Percentiles rank a stretch among this genome's conserved stretches.
phyloP scores from a whole-genome alignment of 2,113 vertebrate species.

The Psettodes erumei region DNA sequence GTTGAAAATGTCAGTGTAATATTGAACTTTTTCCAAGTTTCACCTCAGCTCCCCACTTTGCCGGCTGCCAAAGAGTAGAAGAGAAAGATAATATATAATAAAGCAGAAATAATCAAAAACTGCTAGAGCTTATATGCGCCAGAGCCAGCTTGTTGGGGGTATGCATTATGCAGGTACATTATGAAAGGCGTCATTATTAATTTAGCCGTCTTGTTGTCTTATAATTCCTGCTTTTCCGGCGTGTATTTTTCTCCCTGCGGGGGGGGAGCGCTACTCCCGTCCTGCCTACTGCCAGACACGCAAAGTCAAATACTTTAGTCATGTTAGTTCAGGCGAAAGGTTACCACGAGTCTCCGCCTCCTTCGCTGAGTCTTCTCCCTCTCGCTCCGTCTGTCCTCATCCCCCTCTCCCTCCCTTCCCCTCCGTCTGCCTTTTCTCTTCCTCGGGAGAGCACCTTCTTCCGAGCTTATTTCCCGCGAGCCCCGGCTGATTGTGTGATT shows the following conservation, averaged over 20 bases:
- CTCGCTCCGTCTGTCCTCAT: conserved; percentile 17
- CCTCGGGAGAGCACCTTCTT: conserved; percentile 64
- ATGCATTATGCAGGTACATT: conserved; percentile 11
- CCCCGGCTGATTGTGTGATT: conserved; percentile 68
- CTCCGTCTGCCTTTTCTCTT: conserved; percentile 29
- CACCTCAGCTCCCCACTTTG: too few relatives aligned
- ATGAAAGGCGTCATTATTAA: conserved; percentile 19
- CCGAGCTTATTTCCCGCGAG: conserved; percentile 73
- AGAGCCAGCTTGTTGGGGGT: background rate
- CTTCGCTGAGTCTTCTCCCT: conserved; percentile 31
- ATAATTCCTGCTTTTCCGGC: conserved; percentile 20
- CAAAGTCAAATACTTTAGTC: conserved; percentile 39
- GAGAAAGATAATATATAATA: background rate
- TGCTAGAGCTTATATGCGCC: background rate
- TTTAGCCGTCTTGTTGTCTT: background rate
- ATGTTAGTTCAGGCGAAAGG: conserved; percentile 29
- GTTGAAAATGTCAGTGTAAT: background rate
- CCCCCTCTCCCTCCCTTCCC: background rate
- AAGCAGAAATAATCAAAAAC: background rate
- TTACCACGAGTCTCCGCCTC: conserved; percentile 49
- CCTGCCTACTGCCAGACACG: conserved; percentile 6
- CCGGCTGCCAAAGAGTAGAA: too few relatives aligned
- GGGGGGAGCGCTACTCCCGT: conserved; percentile 7
- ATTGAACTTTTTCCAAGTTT: too few relatives aligned
- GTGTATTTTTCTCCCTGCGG: background rate